Percentiles rank a stretch among this genome's conserved stretches.
phyloP scores from a whole-genome alignment of 2,797 vertebrate species.

The Chloroceryle amazona region DNA sequence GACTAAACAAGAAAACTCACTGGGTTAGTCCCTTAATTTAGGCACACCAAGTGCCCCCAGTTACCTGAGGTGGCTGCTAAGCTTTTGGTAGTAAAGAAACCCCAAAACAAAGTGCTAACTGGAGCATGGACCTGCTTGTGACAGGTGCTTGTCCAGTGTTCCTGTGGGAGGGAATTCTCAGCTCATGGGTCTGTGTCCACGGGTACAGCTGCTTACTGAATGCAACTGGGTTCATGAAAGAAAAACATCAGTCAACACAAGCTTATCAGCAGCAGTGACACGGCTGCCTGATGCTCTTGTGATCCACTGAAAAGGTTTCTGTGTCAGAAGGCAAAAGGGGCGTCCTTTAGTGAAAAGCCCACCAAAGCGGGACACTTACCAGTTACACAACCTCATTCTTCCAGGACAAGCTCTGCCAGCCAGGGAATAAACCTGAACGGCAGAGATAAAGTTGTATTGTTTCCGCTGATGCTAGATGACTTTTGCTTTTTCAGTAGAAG shows the following conservation, averaged over 20 bases:
- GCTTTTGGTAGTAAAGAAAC: background rate
- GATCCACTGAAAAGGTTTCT: background rate
- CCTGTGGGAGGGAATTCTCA: background rate
- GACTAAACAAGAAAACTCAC: background rate
- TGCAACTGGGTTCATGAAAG: background rate
- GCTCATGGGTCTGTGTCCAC: background rate
- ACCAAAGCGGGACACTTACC: background rate
- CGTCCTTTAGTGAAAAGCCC: background rate
- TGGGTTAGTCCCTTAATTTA: background rate
- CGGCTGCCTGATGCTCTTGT: background rate
- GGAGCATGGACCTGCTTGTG: background rate
- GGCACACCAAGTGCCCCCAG: background rate
- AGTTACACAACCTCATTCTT: background rate
- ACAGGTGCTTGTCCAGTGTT: background rate
- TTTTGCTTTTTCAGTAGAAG: background rate
- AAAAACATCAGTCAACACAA: background rate
- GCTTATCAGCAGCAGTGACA: background rate
- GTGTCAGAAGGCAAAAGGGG: background rate
- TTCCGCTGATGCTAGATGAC: background rate
- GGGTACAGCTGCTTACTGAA: background rate
- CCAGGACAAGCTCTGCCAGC: background rate
- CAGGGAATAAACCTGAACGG: conserved; percentile 11
- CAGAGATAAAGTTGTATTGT: conserved; percentile 19
- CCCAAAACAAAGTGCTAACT: background rate
- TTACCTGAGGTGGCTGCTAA: background rate